Percentiles rank a stretch among this genome's conserved stretches.
These are phyloP conservation scores for Cottoperca gobio DNA, from an alignment of 2,797 vertebrate genomes.

Conservation along the genomic window DNA sequence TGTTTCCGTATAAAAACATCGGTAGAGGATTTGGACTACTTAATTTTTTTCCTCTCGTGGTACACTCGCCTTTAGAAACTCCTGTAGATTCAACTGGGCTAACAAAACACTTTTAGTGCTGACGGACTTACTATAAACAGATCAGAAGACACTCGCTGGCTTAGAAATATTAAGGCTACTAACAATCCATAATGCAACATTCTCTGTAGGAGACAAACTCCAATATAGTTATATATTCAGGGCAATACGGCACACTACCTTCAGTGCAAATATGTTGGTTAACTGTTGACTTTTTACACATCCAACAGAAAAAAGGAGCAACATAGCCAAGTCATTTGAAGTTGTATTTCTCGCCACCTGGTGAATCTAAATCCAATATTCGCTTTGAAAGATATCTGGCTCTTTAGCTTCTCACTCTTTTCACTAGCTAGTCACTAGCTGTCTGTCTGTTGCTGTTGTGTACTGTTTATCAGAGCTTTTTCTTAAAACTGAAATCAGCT, in stretches of 20 bases:
- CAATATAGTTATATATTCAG: no score
- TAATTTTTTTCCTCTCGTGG: neutral
- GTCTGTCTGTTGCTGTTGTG: neutral
- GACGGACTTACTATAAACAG: no score
- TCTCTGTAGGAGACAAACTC: neutral
- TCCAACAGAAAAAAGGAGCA: no score
- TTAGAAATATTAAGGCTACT: neutral
- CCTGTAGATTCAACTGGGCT: neutral
- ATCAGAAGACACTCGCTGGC: no score
- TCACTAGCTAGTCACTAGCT: neutral
- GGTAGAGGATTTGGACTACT: neutral
- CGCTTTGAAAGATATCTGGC: neutral
- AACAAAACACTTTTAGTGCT: neutral
- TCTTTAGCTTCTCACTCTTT: neutral
- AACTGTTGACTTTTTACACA: no score
- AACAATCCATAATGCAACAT: neutral
- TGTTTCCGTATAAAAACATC: neutral
- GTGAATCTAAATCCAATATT: neutral
- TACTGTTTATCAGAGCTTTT: neutral
- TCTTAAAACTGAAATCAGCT: neutral
- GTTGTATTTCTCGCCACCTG: no score
- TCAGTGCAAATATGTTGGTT: no score
- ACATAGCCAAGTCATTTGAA: no score
- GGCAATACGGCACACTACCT: no score
- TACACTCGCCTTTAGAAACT: neutral